phyloP scores from a whole-genome alignment of 2,888 invertebrate species.

The Augiades crinisus region DNA sequence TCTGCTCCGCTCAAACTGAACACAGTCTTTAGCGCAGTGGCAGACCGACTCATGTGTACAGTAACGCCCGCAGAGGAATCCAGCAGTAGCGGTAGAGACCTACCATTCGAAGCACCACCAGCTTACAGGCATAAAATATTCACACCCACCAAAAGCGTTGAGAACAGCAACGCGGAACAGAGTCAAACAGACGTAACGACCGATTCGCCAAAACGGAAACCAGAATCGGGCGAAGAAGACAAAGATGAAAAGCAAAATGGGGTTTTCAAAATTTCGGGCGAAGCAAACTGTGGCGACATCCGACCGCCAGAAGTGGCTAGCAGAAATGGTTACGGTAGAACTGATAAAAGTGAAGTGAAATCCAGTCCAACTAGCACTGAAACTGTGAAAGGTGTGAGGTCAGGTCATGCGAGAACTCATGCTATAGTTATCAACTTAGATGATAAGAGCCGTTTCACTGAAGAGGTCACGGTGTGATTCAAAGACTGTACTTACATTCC shows the following conservation, averaged over 20 bases:
- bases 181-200: constrained; percentile 70
- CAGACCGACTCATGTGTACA: constrained; percentile 76
- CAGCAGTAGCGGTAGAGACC: constrained; percentile 71
- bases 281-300: constrained; percentile 69
- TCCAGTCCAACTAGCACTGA: constrained; percentile 64
- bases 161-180: constrained; percentile 63
- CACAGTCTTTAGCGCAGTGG: constrained; percentile 77
- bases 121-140: constrained; percentile 73
- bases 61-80: constrained; percentile 76
- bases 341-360: constrained; percentile 63
- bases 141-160: constrained; percentile 69
- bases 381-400: constrained; percentile 66
- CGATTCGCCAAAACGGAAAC: constrained; percentile 63
- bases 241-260: constrained; percentile 66
- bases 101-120: constrained; percentile 72
- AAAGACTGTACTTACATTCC: constrained; percentile 54
- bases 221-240: constrained; percentile 50
- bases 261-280: constrained; percentile 73
- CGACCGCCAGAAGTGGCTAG: constrained; percentile 62
- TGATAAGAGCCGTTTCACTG: constrained; percentile 90
- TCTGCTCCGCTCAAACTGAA: constrained; percentile 74
- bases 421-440: constrained; percentile 91
- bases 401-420: constrained; percentile 87
- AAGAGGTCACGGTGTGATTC: constrained; percentile 86
- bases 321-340: constrained; percentile 57